A percentile compares a stretch with the other conserved stretches of the same genome.
These are phyloP conservation scores for Aleiodes testaceus DNA, from an alignment of 2,888 invertebrate species.

Conservation along the genomic window DNA sequence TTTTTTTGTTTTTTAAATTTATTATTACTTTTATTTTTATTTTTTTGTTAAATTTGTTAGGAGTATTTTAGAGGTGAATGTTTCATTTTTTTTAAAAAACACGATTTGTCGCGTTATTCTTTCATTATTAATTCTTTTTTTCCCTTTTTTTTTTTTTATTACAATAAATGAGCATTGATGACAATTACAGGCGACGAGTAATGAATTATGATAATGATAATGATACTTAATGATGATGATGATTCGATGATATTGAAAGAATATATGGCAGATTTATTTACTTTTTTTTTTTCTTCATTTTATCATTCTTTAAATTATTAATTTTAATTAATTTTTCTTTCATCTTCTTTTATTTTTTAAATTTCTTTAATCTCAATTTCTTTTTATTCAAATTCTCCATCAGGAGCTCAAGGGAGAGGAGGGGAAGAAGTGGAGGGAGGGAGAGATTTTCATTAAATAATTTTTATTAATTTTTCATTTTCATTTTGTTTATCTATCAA, in stretches of 20 bases:
- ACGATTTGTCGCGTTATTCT: constrained; percentile 25
- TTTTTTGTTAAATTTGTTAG: constrained; percentile 34
- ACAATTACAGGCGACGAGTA: constrained; percentile 38
- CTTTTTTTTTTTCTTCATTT: too few relatives aligned
- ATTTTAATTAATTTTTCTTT: too few relatives aligned
- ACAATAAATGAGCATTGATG: constrained; percentile 47
- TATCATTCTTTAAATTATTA: too few relatives aligned
- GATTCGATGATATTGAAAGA: constrained; percentile 49
- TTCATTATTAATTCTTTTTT: too few relatives aligned
- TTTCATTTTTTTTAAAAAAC: constrained; percentile 10
- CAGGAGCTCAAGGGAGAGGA: too few relatives aligned
- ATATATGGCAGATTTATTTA: constrained; percentile 31
- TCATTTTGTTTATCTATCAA: neutral
- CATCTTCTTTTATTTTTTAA: too few relatives aligned
- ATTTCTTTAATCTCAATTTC: too few relatives aligned
- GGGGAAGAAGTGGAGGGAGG: too few relatives aligned
- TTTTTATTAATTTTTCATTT: too few relatives aligned
- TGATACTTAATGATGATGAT: constrained; percentile 46
- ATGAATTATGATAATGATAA: constrained; percentile 47
- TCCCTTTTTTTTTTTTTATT: constrained; percentile 23
- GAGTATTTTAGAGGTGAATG: constrained; percentile 38
- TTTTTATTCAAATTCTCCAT: too few relatives aligned
- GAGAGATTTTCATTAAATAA: too few relatives aligned
- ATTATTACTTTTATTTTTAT: neutral
- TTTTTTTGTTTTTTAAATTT: constrained; percentile 25